phyloP scores from a whole-genome alignment of 2,797 vertebrate species.

The Octomys mimax region DNA sequence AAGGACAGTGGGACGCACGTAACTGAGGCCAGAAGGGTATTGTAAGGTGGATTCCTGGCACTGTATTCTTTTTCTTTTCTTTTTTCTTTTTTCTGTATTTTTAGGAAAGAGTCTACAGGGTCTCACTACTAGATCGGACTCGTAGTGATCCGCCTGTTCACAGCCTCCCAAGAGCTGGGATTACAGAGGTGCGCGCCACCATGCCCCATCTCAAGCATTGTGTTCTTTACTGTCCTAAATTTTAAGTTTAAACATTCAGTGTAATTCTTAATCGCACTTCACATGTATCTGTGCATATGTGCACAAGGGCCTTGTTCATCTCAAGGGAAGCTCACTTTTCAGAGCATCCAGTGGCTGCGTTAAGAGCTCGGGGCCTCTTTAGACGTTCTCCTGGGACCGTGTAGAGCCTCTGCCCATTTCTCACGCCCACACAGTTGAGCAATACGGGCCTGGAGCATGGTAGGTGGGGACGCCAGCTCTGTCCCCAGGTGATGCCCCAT shows the following conservation, averaged over 20 bases:
- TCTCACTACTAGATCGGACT: too few relatives aligned
- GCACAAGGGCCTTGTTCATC: not conserved
- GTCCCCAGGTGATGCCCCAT: too few relatives aligned
- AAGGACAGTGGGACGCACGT: not conserved
- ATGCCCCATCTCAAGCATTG: not conserved
- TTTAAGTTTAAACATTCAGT: not conserved
- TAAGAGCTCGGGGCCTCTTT: not conserved
- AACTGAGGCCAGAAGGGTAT: not conserved
- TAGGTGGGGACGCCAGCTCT: accelerated
- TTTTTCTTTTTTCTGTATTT: too few relatives aligned
- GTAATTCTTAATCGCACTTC: not conserved
- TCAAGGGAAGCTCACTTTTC: not conserved
- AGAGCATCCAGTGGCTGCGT: not conserved
- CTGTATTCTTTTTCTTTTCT: not conserved
- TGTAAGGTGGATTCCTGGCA: not conserved
- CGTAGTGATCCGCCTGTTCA: too few relatives aligned
- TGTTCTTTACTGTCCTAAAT: not conserved
- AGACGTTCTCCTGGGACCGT: not conserved
- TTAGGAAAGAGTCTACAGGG: too few relatives aligned
- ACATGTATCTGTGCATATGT: not conserved
- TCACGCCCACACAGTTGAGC: not conserved
- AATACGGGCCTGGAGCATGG: accelerated
- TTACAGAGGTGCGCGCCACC: too few relatives aligned
- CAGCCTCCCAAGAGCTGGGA: too few relatives aligned
- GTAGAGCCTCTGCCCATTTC: accelerated